Base-by-base conservation (phyloP, 2,888 invertebrate genomes). In the Mesodorylaimus sp. region DNA sequence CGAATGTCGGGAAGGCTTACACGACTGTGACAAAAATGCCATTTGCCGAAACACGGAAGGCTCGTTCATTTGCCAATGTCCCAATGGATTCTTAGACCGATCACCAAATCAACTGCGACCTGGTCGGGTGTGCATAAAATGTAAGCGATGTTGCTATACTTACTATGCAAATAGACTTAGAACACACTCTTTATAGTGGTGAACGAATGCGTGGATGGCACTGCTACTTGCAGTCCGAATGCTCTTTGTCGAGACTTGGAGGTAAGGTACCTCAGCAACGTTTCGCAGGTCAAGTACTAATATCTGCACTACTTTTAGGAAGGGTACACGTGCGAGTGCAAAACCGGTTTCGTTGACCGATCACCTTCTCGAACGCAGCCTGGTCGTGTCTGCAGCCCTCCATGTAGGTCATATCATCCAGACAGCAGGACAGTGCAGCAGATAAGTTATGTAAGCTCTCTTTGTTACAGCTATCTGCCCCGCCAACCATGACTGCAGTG, bases 241-340 rank as follows among this genome's bases (percentile, higher is more conserved):
- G 64, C 64, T 3, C 60, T 61, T 21, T 64, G 64, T 44, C 57
- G 64, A 13, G 64, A 64, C 27, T 26, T 43, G 10, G 44, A 43
- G 10, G 56, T 56, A 32, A 48, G 52, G 37, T 52, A 25, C 41
- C 56, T 62, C 47, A 65, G 64, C 53, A 65, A 65, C 50, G 65
- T 62, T 45, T 57, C 23, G 16, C 51, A 45, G 44, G 61, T 62
- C 19, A 48, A 54, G 25, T 64, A 65, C 51, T 56, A 57, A 2
- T 64, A 64, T 52, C 64, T 64, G 50, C 65, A 64, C 45, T n/a
- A n/a, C n/a, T n/a, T n/a, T n/a, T n/a, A n/a, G n/a, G 44, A 43
- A 26, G 44, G 44, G 3, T 43, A 43, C 21, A 43, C 44, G 10
- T 64, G 64, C 51, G 64, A 64, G 51, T 64, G 64, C 56, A 58